phyloP scores from a whole-genome alignment of 2,113 vertebrate species.

The Grantiella picta region DNA sequence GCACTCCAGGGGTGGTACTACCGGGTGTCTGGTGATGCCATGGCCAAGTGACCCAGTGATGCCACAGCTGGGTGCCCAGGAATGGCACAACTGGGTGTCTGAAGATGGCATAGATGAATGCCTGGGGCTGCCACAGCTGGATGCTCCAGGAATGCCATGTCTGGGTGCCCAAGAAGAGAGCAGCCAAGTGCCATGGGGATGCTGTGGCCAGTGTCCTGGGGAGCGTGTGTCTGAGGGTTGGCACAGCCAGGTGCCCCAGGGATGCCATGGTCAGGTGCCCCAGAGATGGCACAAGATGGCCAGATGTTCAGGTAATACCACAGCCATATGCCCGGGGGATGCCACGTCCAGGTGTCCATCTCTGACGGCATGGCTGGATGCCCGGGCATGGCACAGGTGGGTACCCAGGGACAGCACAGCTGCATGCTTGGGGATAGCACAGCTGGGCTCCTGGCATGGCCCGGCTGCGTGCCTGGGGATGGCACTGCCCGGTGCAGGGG shows the following conservation, averaged over 20 bases:
- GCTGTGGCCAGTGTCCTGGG: too few relatives aligned
- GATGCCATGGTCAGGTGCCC: too few relatives aligned
- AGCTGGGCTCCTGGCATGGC: neutral
- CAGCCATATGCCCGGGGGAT: too few relatives aligned
- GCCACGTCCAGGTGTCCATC: neutral
- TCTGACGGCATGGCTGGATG: neutral
- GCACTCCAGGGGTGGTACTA: too few relatives aligned
- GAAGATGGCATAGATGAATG: neutral
- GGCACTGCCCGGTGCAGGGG: accelerated
- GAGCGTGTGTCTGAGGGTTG: too few relatives aligned
- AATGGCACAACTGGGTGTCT: neutral
- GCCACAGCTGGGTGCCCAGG: neutral
- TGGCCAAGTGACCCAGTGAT: neutral
- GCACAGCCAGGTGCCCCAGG: too few relatives aligned
- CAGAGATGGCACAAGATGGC: too few relatives aligned
- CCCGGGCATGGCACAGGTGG: accelerated
- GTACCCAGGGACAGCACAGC: accelerated
- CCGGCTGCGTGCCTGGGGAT: accelerated
- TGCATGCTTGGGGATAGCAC: neutral
- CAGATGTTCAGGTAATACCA: too few relatives aligned
- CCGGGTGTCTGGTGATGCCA: too few relatives aligned
- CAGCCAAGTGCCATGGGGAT: neutral
- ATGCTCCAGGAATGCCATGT: neutral
- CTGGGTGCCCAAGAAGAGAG: neutral
- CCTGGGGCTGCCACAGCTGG: neutral